Base-by-base conservation (phyloP, 2,888 invertebrate genomes). In the Zonitis immaculata region DNA sequence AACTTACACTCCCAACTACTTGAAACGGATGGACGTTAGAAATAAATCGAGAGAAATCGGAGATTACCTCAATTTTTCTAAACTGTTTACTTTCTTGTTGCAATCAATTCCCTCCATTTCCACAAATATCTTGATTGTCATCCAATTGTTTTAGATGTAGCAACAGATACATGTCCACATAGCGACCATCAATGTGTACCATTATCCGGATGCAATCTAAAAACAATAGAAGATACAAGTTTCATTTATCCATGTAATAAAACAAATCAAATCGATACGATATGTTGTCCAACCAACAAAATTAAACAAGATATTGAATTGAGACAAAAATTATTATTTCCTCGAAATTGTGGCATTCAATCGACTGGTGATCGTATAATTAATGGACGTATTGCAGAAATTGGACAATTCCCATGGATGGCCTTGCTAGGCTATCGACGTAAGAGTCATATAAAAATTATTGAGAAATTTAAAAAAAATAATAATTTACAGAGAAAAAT, bases 381-480 rank as follows among this genome's bases (percentile, higher is more conserved):
- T 14, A 80, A 79, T 1, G 82, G 82, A 0, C 72, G 76, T 43
- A 67, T 69, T 32, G 76, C 79, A 1, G 73, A 71, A 1, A 65
- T 79, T 1, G 80, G 79, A 18, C 80, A 82, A 59, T 83, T 79
- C 64, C 83, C 83, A 0, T 84, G 83, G 83, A 80, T 83, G 76
- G 78, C 76, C 0, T 72, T 79, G 0, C 62, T 79, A 26, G 78
- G 77, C 60, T 79, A 79, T 48, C 63, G 47, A 62, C 61, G 69
- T 69, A 64, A 64, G 51, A 64, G 51, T 42, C 8, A 3, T 6
- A 14, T 6, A 39, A 6, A 7, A 3, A 42, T 43, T 4, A 22
- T 4, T 22, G n/a, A n/a, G n/a, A n/a, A n/a, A 22, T 22, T 22
- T 4, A 22, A 3, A 39, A 39, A 16, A 2, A 14, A 42, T 43